Percentiles rank a stretch among this genome's conserved stretches.
These are phyloP conservation scores for Haliclona indistincta DNA, from an alignment of 37 sponge, comb jelly and placozoan genomes.

Conservation along the genomic window DNA sequence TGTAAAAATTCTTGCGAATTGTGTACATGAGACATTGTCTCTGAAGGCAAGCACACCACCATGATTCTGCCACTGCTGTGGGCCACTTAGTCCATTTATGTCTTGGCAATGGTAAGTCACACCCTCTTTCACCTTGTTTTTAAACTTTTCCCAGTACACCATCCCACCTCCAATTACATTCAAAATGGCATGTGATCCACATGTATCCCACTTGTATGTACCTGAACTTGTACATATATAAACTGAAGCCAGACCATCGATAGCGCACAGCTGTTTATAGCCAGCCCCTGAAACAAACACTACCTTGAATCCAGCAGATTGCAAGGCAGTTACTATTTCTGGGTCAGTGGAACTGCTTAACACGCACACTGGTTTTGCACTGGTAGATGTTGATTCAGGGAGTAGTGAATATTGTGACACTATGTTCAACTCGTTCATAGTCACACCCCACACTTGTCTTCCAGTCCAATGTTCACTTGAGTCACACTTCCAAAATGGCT, in stretches of 20 bases:
- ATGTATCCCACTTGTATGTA: constrained; percentile 77
- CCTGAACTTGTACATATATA: constrained; percentile 21
- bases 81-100: too few relatives aligned
- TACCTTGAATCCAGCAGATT: constrained; percentile 8
- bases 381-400: too few relatives aligned
- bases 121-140: too few relatives aligned
- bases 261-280: constrained; percentile 56
- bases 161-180: constrained; percentile 48
- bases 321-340: constrained; percentile 1
- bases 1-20: neutral
- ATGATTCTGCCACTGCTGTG: too few relatives aligned
- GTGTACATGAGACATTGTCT: neutral
- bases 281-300: constrained; percentile 39
- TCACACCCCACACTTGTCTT: constrained; percentile 44
- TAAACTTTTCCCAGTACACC: neutral
- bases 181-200: constrained; percentile 73
- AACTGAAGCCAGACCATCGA: constrained; percentile 29
- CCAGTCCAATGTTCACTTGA: constrained; percentile 25
- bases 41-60: constrained; percentile 6
- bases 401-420: neutral
- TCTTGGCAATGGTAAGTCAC: too few relatives aligned
- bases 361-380: too few relatives aligned
- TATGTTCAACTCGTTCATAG: neutral
- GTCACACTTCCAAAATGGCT: constrained; percentile 37
- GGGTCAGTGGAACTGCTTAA: constrained; percentile 15